Percentiles rank a stretch among this genome's conserved stretches.
These are phyloP conservation scores for Drosophila lacicola DNA, from an alignment of 2,888 invertebrate genomes.

Conservation along the genomic window DNA sequence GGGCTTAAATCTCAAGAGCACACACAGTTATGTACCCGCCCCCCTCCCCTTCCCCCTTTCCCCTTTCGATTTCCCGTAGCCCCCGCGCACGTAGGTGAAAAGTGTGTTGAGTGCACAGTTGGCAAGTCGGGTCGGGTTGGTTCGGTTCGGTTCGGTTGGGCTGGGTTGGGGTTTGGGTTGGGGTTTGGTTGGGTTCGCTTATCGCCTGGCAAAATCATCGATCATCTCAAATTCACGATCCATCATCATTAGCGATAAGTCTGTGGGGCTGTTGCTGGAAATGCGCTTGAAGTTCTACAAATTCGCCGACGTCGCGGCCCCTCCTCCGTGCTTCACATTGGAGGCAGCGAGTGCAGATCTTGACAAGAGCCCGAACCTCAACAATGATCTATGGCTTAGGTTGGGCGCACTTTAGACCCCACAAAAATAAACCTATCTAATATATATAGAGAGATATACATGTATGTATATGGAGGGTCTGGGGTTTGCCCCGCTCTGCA, in stretches of 20 bases:
- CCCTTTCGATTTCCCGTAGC: neutral
- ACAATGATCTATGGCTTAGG: slow-evolving; percentile 15
- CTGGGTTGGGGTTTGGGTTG: too few species aligned
- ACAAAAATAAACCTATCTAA: neutral
- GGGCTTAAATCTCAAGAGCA: slow-evolving; percentile 69
- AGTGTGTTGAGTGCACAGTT: slow-evolving; percentile 9
- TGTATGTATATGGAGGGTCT: too few species aligned
- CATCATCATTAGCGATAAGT: slow-evolving; percentile 79
- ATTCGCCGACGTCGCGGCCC: slow-evolving; percentile 39
- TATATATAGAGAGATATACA: too few species aligned
- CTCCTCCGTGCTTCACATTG: neutral
- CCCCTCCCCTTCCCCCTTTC: neutral
- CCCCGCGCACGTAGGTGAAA: neutral
- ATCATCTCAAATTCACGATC: slow-evolving; percentile 81
- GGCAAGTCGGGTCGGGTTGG: slow-evolving; percentile 3
- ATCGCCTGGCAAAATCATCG: slow-evolving; percentile 70
- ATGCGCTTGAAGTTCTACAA: slow-evolving; percentile 64
- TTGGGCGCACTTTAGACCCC: slow-evolving; percentile 13
- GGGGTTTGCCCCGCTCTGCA: too few species aligned
- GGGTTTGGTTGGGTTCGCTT: slow-evolving; percentile 21
- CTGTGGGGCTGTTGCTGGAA: slow-evolving; percentile 25
- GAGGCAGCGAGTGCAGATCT: slow-evolving; percentile 43
- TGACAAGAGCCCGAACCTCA: neutral
- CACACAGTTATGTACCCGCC: slow-evolving; percentile 11
- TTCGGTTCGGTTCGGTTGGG: too few species aligned